phyloP scores from a whole-genome alignment of 1,140 invertebrate species.

The Procambarus clarkii region DNA sequence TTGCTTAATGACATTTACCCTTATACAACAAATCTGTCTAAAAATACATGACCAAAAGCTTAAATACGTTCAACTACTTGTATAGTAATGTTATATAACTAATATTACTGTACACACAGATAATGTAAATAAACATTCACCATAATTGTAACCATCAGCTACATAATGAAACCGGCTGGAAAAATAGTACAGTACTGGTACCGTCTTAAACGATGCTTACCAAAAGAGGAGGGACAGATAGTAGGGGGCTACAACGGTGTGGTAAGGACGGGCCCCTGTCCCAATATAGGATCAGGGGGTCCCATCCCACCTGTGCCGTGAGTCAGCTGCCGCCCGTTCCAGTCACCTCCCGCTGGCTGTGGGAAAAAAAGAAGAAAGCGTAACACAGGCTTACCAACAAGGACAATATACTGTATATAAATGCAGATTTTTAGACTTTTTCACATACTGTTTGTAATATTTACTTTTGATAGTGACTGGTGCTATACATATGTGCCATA shows the following conservation, averaged over 20 bases:
- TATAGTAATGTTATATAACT: too few relatives aligned
- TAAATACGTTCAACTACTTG: too few relatives aligned
- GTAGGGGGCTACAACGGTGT: constrained; percentile 57
- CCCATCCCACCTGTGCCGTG: constrained; percentile 63
- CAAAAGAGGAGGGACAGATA: constrained; percentile 37
- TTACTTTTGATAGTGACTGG: neutral
- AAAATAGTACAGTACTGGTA: neutral
- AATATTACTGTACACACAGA: neutral
- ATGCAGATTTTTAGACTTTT: neutral
- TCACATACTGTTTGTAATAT: neutral
- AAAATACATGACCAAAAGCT: too few relatives aligned
- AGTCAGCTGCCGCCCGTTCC: constrained; percentile 37
- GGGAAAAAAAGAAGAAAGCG: constrained; percentile 61
- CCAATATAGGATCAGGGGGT: constrained; percentile 52
- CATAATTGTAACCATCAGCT: neutral
- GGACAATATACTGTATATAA: constrained; percentile 7
- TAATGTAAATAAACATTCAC: neutral
- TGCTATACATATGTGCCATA: neutral
- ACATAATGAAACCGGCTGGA: neutral
- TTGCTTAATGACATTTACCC: too few relatives aligned
- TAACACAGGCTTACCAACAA: constrained; percentile 48
- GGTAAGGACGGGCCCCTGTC: constrained; percentile 58
- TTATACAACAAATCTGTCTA: too few relatives aligned
- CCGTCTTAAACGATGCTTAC: constrained; percentile 40
- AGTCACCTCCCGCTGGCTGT: constrained; percentile 64